Percentiles rank a stretch among this genome's conserved stretches.
Conservation (phyloP, 2,113 vertebrate species). For the Aspidoscelis tigris region DNA sequence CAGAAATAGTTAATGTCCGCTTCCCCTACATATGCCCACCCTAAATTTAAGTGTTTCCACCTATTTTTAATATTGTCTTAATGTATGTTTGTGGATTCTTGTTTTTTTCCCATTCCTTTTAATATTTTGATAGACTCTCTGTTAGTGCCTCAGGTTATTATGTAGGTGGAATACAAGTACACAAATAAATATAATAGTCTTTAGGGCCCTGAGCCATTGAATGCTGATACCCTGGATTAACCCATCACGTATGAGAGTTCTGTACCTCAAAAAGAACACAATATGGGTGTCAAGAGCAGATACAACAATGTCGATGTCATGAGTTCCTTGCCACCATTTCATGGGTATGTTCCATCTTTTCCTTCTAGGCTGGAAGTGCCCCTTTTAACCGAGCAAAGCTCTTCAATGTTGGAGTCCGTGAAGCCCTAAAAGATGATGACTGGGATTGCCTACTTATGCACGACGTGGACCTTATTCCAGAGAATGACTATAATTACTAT, state of each 20-base stretch:
- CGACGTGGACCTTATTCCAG: constrained; percentile 75
- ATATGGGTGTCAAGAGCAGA: not conserved
- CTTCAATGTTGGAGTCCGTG: constrained; percentile 77
- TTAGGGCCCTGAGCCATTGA: not conserved
- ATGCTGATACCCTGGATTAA: not conserved
- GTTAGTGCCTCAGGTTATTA: no score
- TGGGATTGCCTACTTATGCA: constrained; percentile 81
- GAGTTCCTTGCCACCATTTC: not conserved
- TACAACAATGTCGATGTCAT: not conserved
- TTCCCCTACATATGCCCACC: not conserved
- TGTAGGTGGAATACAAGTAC: no score
- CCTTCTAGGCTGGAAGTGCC: constrained; percentile 68
- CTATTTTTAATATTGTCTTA: no score
- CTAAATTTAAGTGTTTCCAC: no score
- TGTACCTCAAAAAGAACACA: not conserved
- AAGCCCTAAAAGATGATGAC: constrained; percentile 77
- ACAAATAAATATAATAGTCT: no score
- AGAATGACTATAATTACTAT: constrained; percentile 79
- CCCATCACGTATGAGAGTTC: not conserved
- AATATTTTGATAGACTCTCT: no score
- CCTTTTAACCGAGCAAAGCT: constrained; percentile 79
- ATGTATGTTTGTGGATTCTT: not conserved
- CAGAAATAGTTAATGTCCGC: not conserved
- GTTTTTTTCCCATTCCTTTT: not conserved
- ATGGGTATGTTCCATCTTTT: constrained; percentile 22